Conservation (phyloP, 2,797 vertebrate species). For the Liparis tanakae region DNA sequence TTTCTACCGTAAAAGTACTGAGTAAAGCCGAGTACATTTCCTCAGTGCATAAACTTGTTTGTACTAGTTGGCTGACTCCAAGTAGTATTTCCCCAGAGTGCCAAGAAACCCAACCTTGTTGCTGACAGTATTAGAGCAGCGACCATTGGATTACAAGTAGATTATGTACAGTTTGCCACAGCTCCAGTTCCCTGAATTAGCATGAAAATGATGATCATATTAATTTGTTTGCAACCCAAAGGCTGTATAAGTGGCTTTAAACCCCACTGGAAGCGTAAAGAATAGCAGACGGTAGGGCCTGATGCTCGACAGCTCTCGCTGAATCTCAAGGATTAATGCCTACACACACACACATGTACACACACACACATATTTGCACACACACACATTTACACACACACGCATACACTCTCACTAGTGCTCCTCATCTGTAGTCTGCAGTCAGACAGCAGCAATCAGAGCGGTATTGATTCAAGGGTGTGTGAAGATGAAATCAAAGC, state of each 20-base stretch:
- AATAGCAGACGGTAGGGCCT: slow-evolving; percentile 12
- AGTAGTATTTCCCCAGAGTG: not conserved
- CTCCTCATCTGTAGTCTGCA: slow-evolving; percentile 61
- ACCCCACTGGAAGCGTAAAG: not conserved
- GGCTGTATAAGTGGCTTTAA: not conserved
- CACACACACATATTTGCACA: not conserved
- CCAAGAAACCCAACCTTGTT: not conserved
- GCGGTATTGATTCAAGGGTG: slow-evolving; percentile 68
- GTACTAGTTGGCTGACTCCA: not conserved
- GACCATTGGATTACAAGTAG: not conserved
- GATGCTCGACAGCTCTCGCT: slow-evolving; percentile 13
- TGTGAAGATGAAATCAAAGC: slow-evolving; percentile 66
- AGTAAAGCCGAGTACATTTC: not conserved
- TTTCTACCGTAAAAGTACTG: slow-evolving; percentile 6
- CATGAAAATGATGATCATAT: not conserved
- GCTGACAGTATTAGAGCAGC: not conserved
- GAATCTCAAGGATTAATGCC: slow-evolving; percentile 28
- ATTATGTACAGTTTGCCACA: not conserved
- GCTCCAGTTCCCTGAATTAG: not conserved
- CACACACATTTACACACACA: slow-evolving; percentile 2
- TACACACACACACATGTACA: not conserved
- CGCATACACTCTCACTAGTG: slow-evolving; percentile 5
- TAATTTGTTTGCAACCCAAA: not conserved
- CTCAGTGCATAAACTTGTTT: not conserved
- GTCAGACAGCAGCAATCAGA: slow-evolving; percentile 62